Conservation (phyloP, 2,113 vertebrate species). For the Psilopogon haemacephalus region DNA sequence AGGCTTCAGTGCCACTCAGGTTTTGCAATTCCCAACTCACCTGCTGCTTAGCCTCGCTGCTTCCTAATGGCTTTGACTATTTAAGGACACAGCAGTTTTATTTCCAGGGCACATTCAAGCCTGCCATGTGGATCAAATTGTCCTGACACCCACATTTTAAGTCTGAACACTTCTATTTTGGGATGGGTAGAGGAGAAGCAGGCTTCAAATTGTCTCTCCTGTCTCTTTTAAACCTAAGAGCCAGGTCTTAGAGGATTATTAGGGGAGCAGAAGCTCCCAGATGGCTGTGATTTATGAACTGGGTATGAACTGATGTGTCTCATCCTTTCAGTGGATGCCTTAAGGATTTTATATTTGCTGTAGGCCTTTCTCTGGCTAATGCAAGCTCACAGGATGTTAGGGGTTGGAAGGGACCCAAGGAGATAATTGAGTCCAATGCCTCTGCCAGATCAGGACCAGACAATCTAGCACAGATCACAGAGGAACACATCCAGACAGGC, state of each 20-base stretch:
- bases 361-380: neutral
- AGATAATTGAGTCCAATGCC: no score
- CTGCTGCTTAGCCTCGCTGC: neutral
- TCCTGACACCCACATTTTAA: neutral
- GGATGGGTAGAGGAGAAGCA: neutral
- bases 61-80: neutral
- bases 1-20: neutral
- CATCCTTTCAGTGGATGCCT: neutral
- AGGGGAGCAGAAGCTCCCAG: neutral
- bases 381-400: no score
- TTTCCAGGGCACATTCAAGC: neutral
- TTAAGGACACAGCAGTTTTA: neutral
- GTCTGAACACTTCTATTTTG: neutral
- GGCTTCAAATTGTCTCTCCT: neutral
- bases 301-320: neutral
- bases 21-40: neutral
- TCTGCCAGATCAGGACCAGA: no score
- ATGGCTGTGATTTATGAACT: neutral
- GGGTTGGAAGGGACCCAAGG: no score
- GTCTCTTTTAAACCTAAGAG: neutral
- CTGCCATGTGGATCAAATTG: neutral
- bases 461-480: no score
- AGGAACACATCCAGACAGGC: no score
- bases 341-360: neutral
- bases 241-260: neutral